These are phyloP conservation scores for Leptopilina drosophilae DNA, from an alignment of 2,888 invertebrate species.

Conservation along the genomic window DNA sequence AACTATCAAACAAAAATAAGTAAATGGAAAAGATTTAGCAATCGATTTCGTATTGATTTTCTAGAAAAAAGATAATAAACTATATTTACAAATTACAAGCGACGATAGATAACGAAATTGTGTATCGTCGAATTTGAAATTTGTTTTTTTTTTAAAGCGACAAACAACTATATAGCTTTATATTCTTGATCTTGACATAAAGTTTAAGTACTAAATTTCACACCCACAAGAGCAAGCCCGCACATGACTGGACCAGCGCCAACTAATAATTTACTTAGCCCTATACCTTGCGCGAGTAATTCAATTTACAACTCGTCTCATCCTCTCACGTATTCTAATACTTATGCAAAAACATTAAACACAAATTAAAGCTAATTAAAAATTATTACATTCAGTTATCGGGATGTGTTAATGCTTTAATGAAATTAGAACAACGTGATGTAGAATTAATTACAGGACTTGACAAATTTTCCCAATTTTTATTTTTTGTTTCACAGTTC, in stretches of 20 bases:
- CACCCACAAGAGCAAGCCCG: constrained; percentile 43
- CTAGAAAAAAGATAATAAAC: not conserved
- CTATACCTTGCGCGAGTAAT: constrained; percentile 54
- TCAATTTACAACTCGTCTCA: constrained; percentile 52
- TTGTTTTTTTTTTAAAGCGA: not conserved
- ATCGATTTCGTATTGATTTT: too few relatives aligned
- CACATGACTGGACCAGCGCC: constrained; percentile 48
- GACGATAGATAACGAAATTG: not conserved
- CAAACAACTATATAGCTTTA: not conserved
- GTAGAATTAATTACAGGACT: too few relatives aligned
- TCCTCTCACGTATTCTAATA: constrained; percentile 28
- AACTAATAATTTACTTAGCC: constrained; percentile 63
- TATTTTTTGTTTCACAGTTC: too few relatives aligned
- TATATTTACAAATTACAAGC: not conserved
- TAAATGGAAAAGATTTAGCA: too few relatives aligned
- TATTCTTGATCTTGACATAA: not conserved
- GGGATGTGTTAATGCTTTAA: not conserved
- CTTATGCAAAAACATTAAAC: not conserved
- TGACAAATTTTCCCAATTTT: too few relatives aligned
- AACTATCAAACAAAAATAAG: too few relatives aligned
- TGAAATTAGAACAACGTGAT: not conserved
- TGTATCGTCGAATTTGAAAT: not conserved
- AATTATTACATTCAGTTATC: not conserved
- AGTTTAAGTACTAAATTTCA: constrained; percentile 54
- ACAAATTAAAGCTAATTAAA: not conserved